Conservation (phyloP, 1,140 invertebrate genomes). For the Triops cancriformis region DNA sequence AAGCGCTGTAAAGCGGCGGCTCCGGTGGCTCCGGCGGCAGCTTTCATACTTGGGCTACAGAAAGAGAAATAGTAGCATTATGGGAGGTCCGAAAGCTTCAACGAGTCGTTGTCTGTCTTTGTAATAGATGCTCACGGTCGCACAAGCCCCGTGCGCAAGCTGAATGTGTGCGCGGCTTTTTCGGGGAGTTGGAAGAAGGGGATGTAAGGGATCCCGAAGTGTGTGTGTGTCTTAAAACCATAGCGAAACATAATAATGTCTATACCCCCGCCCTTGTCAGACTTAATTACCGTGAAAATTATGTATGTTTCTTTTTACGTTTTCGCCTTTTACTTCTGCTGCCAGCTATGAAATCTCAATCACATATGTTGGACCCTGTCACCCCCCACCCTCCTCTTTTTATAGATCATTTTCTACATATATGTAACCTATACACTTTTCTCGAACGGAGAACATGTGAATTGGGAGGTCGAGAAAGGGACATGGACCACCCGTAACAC, state of each 20-base stretch:
- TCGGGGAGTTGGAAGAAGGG: no score
- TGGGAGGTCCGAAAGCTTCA: conserved; percentile 11
- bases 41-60: no score
- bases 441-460: no score
- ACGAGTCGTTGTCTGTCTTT: not conserved
- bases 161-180: no score
- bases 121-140: not conserved
- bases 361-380: not conserved
- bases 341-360: not conserved
- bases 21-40: no score
- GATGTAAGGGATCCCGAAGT: not conserved
- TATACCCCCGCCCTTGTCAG: conserved; percentile 1
- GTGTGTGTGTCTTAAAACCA: not conserved
- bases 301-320: not conserved
- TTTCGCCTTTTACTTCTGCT: no score
- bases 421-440: no score
- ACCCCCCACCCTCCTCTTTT: no score
- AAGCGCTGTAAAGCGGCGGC: no score
- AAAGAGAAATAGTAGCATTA: not conserved
- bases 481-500: no score
- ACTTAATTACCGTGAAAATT: conserved; percentile 14
- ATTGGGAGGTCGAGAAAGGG: no score
- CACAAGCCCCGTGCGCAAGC: not conserved
- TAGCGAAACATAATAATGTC: not conserved
- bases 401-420: no score